Percentiles rank a stretch among this genome's conserved stretches.
These are phyloP conservation scores for Dryoscopus gambensis DNA, from an alignment of 2,113 vertebrate species.

Conservation along the genomic window DNA sequence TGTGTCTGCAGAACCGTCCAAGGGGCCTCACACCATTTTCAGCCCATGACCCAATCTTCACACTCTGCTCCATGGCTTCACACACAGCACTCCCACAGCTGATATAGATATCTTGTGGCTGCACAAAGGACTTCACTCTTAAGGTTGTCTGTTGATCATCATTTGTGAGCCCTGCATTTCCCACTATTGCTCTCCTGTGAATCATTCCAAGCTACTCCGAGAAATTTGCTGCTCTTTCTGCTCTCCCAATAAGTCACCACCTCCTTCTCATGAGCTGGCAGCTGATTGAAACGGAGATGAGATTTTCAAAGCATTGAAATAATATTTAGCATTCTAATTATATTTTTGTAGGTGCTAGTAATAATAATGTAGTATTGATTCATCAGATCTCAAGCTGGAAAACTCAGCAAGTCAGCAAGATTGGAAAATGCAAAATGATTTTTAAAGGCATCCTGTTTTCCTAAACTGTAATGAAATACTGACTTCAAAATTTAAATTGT, in stretches of 20 bases:
- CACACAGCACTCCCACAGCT: neutral
- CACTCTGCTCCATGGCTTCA: neutral
- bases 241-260: neutral
- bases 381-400: neutral
- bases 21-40: neutral
- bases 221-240: neutral
- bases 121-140: neutral
- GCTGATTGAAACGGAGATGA: constrained; percentile 16
- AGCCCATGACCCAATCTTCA: neutral
- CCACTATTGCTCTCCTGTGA: neutral
- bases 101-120: neutral
- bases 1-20: neutral
- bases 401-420: constrained; percentile 16
- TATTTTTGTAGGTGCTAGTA: constrained; percentile 39
- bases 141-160: neutral
- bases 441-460: neutral
- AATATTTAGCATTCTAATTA: constrained; percentile 49
- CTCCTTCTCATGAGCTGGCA: constrained; percentile 9
- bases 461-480: neutral
- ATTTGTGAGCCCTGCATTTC: neutral
- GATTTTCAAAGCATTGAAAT: constrained; percentile 20
- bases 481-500: neutral
- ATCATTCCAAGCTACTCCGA: neutral
- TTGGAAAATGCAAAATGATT: neutral
- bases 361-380: constrained; percentile 49